A percentile compares a stretch with the other conserved stretches of the same genome.
phyloP scores from a whole-genome alignment of 2,888 invertebrate species.

The Leptodirus hochenwartii region DNA sequence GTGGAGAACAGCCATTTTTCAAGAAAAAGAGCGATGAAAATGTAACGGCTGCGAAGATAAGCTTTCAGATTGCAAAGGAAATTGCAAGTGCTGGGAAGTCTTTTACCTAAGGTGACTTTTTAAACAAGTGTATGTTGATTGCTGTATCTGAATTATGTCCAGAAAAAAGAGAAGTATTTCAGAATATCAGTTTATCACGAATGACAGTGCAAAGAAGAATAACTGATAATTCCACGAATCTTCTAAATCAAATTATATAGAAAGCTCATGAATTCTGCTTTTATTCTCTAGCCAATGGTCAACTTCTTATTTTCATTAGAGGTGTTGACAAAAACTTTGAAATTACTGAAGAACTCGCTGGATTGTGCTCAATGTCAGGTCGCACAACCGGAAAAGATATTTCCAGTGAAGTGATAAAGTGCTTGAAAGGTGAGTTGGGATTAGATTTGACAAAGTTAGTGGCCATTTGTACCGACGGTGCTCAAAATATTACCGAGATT shows the following conservation, averaged over 20 bases:
- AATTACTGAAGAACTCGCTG: conserved; percentile 8
- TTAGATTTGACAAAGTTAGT: conserved; percentile 4
- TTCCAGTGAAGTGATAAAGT: conserved; percentile 4
- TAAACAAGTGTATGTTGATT: conserved; percentile 4
- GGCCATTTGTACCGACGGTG: neutral
- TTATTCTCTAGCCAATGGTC: conserved; percentile 9
- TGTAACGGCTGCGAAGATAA: conserved; percentile 1
- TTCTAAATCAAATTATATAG: conserved; percentile 6
- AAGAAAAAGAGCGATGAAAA: conserved; percentile 3
- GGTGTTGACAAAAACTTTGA: conserved; percentile 9
- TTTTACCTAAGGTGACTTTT: conserved; percentile 1
- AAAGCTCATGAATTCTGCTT: conserved; percentile 6
- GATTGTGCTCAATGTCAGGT: conserved; percentile 1
- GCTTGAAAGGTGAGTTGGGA: conserved; percentile 3
- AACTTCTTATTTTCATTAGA: conserved; percentile 11
- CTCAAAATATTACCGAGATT: neutral
- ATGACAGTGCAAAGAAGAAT: conserved; percentile 6
- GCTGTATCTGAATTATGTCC: conserved; percentile 3
- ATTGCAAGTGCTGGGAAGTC: conserved; percentile 4
- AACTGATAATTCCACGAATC: conserved; percentile 6
- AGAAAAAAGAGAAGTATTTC: conserved; percentile 2
- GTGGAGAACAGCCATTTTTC: neutral
- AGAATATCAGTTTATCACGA: conserved; percentile 3
- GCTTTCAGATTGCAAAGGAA: neutral
- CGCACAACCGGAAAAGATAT: conserved; percentile 3